Base-by-base conservation (phyloP, 2,888 invertebrate genomes). In the Acronicta alni region DNA sequence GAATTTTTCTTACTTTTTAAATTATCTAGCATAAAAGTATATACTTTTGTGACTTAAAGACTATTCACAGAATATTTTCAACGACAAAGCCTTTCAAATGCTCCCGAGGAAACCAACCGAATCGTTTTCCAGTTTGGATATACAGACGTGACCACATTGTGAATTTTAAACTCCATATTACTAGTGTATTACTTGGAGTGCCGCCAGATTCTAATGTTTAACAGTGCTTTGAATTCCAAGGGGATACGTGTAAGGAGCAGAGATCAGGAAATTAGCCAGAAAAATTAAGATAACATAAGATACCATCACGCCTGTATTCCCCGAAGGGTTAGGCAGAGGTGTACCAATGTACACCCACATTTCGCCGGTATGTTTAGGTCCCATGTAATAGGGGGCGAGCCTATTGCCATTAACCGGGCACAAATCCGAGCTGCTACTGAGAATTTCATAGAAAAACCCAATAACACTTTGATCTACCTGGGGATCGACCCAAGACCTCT, bases 81-180 rank as follows among this genome's bases (percentile, higher is more conserved):
- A 23, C 7, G 18, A 52, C 48, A 59, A 20, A 32, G 3, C 41
- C 12, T 9, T 23, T 37, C 20, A 15, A 51, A 45, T 30, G 54
- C 10, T 46, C 14, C 15, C 0, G 20, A 17, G 8, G 18, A 18
- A 37, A 43, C 8, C 10, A 8, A 66, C 20, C 16, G 30, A 63
- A 52, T 42, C 37, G 37, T 48, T 56, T 63, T 41, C 39, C 14
- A 17, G 47, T 69, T 52, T 51, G 26, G 38, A 52, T 48, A 30
- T 35, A 35, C 14, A 32, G 7, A 67, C 70, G 63, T 69, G 66
- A 62, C 63, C 70, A 47, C 47, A 63, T 67, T 63, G 56, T 63
- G 70, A 69, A 69, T 69, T 56, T 66, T 48, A 38, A 56, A 67
- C 51, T 54, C 15, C 43, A 48, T 48, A 63, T 69, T 63, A 69